A percentile compares a stretch with the other conserved stretches of the same genome.
These are phyloP conservation scores for Sparus aurata DNA, from an alignment of 2,797 vertebrate genomes.

Conservation along the genomic window DNA sequence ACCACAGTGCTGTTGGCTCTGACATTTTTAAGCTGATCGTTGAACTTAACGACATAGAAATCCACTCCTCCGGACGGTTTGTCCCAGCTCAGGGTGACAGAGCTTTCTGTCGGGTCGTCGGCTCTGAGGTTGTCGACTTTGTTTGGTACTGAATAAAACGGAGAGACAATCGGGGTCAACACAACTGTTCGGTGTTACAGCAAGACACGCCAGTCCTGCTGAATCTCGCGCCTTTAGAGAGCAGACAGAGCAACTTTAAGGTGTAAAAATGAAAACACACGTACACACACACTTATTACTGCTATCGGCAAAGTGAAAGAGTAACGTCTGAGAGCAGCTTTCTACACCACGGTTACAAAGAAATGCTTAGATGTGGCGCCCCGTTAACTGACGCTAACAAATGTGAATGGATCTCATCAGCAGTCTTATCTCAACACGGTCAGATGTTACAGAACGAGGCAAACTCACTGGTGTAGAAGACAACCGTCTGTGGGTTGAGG, in stretches of 20 bases:
- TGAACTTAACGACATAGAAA: slow-evolving; percentile 32
- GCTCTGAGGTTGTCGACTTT: slow-evolving; percentile 20
- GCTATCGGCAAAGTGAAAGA: too few relatives aligned
- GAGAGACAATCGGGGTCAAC: not conserved
- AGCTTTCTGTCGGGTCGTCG: rapidly evolving
- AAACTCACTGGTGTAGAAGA: slow-evolving; percentile 83
- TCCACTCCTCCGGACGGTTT: slow-evolving; percentile 47
- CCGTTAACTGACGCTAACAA: too few relatives aligned
- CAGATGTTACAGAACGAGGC: not conserved
- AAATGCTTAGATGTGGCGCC: too few relatives aligned
- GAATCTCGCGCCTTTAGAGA: too few relatives aligned
- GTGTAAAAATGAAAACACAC: too few relatives aligned
- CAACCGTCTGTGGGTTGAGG: slow-evolving; percentile 63
- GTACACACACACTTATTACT: too few relatives aligned
- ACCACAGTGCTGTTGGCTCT: rapidly evolving
- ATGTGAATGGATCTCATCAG: not conserved
- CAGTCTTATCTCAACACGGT: not conserved
- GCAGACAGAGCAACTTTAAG: too few relatives aligned
- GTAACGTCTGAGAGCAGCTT: too few relatives aligned
- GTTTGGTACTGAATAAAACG: slow-evolving; percentile 67
- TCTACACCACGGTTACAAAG: too few relatives aligned
- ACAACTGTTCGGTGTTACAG: too few relatives aligned
- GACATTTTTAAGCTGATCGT: rapidly evolving
- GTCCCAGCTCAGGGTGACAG: slow-evolving; percentile 53
- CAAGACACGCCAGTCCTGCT: too few relatives aligned